Conservation (phyloP, 2,888 invertebrate species). For the Ernsta delagoae region DNA sequence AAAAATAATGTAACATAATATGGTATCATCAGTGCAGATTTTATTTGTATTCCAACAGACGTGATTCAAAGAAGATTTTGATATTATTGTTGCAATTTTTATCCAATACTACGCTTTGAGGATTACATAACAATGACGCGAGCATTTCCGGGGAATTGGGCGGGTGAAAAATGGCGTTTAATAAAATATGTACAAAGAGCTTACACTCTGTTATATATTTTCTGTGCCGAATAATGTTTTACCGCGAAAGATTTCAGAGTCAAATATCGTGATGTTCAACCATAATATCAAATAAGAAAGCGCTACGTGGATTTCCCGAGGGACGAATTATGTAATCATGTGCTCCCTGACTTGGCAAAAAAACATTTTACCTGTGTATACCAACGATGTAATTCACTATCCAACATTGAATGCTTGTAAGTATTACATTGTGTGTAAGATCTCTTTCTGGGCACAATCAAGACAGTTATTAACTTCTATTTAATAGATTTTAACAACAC, state of each 20-base stretch:
- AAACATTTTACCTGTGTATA: slow-evolving; percentile 43
- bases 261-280: slow-evolving; percentile 46
- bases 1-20: no score
- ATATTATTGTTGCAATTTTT: background rate
- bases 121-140: slow-evolving; percentile 3
- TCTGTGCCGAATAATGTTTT: slow-evolving; percentile 28
- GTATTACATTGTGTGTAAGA: no score
- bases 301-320: slow-evolving; percentile 61
- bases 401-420: no score
- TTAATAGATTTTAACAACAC: no score
- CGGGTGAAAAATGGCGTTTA: slow-evolving; percentile 14
- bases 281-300: slow-evolving; percentile 56
- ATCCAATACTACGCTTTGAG: background rate
- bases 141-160: slow-evolving; percentile 8
- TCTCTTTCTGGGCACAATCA: no score
- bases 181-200: slow-evolving; percentile 27
- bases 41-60: background rate
- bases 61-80: background rate
- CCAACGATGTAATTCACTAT: no score
- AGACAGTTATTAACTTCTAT: no score
- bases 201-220: slow-evolving; percentile 23
- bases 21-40: no score
- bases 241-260: slow-evolving; percentile 32
- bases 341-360: slow-evolving; percentile 47
- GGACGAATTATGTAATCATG: slow-evolving; percentile 62